Conservation (phyloP, 2,113 vertebrate species). For the Probosciger aterrimus region DNA sequence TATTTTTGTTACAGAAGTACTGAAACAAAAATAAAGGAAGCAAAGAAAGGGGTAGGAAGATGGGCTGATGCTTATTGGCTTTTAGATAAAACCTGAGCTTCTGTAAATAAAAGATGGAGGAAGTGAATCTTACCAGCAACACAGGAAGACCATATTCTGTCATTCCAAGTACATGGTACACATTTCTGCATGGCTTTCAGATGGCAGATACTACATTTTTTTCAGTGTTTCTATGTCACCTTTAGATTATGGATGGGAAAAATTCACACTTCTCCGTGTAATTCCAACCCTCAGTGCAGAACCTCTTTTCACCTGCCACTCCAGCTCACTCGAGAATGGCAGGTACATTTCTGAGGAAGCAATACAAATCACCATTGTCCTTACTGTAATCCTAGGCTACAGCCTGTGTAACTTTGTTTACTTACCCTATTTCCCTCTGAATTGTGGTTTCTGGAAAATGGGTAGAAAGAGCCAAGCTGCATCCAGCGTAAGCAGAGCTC, state of each 20-base stretch:
- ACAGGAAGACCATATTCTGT: neutral
- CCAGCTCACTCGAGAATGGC: neutral
- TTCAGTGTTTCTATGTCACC: neutral
- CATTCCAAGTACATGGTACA: neutral
- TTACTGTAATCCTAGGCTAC: neutral
- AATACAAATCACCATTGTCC: neutral
- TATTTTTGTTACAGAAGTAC: neutral
- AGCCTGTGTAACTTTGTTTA: neutral
- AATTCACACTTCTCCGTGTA: neutral
- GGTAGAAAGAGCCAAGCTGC: conserved; percentile 90
- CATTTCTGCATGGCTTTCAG: neutral
- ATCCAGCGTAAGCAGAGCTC: conserved; percentile 88
- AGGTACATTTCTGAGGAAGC: neutral
- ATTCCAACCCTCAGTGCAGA: neutral
- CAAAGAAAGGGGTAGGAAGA: neutral
- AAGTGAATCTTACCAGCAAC: neutral
- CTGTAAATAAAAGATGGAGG: neutral
- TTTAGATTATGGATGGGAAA: neutral
- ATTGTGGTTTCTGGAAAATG: conserved; percentile 89
- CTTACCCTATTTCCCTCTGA: conserved; percentile 75
- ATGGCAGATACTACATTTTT: neutral
- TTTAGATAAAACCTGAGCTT: neutral
- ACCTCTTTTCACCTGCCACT: neutral
- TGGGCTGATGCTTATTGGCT: neutral
- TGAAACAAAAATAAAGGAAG: neutral